These are phyloP conservation scores for Xiphorhynchus erythropygius DNA, from an alignment of 2,797 vertebrate genomes.

Conservation along the genomic window DNA sequence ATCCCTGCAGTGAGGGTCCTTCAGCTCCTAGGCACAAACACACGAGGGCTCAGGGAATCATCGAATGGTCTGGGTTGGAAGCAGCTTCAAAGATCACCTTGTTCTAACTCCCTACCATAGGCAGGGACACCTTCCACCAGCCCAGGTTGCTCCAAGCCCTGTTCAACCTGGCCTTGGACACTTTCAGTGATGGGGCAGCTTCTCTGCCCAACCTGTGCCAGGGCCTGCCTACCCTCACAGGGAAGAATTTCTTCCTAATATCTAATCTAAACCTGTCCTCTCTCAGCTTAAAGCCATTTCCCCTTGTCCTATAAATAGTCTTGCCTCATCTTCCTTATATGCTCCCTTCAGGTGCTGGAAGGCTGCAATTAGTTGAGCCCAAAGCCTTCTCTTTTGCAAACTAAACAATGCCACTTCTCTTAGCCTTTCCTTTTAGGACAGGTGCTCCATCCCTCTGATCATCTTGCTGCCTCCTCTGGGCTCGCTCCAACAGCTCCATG, in stretches of 20 bases:
- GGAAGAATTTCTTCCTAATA: background rate
- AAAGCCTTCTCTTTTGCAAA: background rate
- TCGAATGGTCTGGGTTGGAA: background rate
- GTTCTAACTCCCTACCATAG: background rate
- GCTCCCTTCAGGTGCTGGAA: background rate
- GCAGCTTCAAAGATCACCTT: background rate
- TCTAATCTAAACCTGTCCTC: background rate
- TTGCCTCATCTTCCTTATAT: background rate
- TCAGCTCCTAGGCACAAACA: slow-evolving; percentile 84
- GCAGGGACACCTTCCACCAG: background rate
- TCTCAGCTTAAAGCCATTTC: background rate
- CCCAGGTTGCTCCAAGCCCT: background rate
- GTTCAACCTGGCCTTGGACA: background rate
- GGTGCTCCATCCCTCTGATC: too few species aligned
- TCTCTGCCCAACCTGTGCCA: background rate
- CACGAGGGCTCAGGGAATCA: rapidly evolving
- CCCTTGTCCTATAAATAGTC: background rate
- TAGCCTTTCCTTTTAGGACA: too few species aligned
- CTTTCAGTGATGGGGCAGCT: background rate
- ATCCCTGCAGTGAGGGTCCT: slow-evolving; percentile 96
- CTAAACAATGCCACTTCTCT: too few species aligned
- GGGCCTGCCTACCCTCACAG: background rate
- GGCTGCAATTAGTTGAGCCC: background rate
- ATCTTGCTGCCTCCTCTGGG: background rate
- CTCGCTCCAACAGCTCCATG: background rate